Evolutionary conservation across 2,797 vertebrate genomes (phyloP).

Genomic region (Carduelis carduelis): DNA sequence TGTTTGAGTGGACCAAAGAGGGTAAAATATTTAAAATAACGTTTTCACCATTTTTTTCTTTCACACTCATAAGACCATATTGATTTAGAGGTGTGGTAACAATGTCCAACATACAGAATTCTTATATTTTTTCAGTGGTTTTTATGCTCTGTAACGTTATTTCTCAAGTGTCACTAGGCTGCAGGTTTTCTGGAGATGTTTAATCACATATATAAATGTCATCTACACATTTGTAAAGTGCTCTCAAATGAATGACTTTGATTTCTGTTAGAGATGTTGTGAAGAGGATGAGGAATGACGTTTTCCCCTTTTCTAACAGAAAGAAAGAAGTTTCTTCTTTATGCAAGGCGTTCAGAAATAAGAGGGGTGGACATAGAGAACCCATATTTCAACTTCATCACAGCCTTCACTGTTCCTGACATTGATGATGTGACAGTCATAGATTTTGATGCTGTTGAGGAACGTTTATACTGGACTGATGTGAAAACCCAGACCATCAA

Average conservation of each 20-base stretch:
- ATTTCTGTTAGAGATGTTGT: background rate
- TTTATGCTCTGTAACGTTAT: background rate
- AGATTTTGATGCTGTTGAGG: slow-evolving; percentile 92
- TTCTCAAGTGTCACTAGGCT: background rate
- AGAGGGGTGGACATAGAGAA: slow-evolving; percentile 97
- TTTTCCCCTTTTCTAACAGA: slow-evolving; percentile 73
- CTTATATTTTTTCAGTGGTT: background rate
- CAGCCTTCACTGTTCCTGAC: slow-evolving; percentile 94
- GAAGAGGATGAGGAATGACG: background rate
- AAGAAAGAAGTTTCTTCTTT: slow-evolving; percentile 92
- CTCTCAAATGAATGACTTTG: background rate
- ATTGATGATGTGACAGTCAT: slow-evolving; percentile 96
- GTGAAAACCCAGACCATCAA: slow-evolving; percentile 97
- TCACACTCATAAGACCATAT: no score
- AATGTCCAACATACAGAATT: background rate
- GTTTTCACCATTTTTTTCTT: background rate
- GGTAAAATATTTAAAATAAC: background rate
- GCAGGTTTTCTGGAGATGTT: background rate
- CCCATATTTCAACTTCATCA: slow-evolving; percentile 98
- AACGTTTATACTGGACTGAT: slow-evolving; percentile 96
- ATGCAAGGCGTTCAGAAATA: slow-evolving; percentile 93
- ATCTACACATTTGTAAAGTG: background rate
- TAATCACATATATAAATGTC: background rate
- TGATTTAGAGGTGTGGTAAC: background rate
- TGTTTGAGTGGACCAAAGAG: background rate